Conservation (phyloP, 2,113 vertebrate genomes). For the Ceuthmochares aereus region DNA sequence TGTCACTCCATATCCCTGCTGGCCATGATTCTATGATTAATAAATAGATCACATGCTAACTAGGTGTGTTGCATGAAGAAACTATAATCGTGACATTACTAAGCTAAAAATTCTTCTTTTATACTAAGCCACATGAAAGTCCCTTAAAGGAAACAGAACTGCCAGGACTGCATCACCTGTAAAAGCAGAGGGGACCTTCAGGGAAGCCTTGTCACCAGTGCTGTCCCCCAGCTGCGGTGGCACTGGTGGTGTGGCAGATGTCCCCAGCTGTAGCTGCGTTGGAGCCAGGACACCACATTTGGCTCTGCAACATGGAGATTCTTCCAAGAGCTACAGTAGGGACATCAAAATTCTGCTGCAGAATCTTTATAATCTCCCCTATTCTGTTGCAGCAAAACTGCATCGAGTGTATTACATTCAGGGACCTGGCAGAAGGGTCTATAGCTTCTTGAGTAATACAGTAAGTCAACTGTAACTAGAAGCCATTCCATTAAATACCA, state of each 20-base stretch:
- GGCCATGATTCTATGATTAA: background rate
- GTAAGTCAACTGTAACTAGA: accelerated
- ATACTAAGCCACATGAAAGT: background rate
- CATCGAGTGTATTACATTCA: accelerated
- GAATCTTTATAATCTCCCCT: background rate
- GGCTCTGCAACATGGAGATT: background rate
- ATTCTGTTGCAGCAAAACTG: background rate
- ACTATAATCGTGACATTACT: background rate
- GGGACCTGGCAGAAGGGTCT: background rate
- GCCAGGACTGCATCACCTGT: background rate
- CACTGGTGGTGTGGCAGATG: background rate
- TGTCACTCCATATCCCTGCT: accelerated
- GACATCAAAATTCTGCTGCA: background rate
- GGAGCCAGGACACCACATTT: accelerated
- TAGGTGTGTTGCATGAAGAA: background rate
- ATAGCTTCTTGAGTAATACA: background rate
- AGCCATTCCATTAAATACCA: background rate
- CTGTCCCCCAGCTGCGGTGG: accelerated
- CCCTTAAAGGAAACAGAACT: background rate
- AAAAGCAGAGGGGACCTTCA: background rate
- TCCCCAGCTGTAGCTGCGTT: background rate
- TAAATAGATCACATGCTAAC: background rate
- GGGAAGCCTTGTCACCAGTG: background rate
- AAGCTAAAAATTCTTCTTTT: background rate
- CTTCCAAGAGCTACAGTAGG: accelerated